Base-by-base conservation (phyloP, 2,888 invertebrate species). In the Mamestra brassicae region DNA sequence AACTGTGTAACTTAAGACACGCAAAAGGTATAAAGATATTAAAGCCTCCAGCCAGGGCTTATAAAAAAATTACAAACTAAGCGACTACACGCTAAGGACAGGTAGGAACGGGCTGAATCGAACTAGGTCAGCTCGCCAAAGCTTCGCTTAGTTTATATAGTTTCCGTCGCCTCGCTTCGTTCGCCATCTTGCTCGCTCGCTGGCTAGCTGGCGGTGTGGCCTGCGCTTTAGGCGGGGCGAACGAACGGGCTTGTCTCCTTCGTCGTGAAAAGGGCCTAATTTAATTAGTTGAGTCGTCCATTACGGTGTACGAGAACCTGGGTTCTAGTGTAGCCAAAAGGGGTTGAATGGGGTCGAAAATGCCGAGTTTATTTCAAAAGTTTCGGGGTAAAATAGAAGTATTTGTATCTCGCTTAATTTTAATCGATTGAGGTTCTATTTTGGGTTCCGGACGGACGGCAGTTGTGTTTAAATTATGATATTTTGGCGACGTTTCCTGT, bases 201-300 rank as follows among this genome's bases (percentile, higher is more conserved):
- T 26, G 26, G 26, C 1, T 26, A 26, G 26, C 26, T 26, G 26
- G 26, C 26, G 26, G 26, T 26, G 26, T 26, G 26, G 26, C 26
- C 26, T 26, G 26, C 26, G 26, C 26, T 26, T 26, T 26, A 26
- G 78, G 72, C 50, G 42, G 34, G 55, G 50, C 34, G 58, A 7
- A 76, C 55, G 62, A 45, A 45, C 64, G n/a, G 13, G 57, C 34
- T 76, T 71, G 76, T 73, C 73, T 75, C 70, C 4, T 34, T 52
- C 62, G 45, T 73, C 57, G 80, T 71, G 76, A 65, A 84, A 76
- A 79, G 76, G 74, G 58, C 69, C 66, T 67, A 76, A 84, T 71
- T 80, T 80, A 80, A 83, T 83, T 84, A 83, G 84, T 71, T 71
- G 76, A 74, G 71, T 50, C 74, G 38, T 80, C 71, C 76, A 80